phyloP scores from a whole-genome alignment of 2,113 vertebrate species.

The Australoheros scitulus region DNA sequence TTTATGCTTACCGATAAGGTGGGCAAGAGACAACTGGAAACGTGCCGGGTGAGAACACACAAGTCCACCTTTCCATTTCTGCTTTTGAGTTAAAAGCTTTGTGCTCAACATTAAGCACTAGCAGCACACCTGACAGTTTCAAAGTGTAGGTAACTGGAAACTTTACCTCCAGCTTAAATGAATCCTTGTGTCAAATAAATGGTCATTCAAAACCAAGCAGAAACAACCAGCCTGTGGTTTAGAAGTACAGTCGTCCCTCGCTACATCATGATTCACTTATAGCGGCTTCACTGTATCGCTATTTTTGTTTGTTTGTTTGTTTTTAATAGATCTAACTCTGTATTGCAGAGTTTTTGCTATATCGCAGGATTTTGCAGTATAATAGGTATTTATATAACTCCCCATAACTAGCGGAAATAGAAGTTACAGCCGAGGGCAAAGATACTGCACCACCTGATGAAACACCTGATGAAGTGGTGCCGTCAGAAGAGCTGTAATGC shows the following conservation, averaged over 20 bases:
- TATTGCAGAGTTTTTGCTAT: too few species aligned
- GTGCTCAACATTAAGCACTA: neutral
- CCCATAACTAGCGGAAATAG: too few species aligned
- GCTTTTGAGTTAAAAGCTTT: neutral
- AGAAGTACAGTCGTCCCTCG: neutral
- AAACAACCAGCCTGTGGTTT: neutral
- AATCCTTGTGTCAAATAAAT: neutral
- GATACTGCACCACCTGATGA: too few species aligned
- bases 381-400: too few species aligned
- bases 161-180: neutral
- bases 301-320: too few species aligned
- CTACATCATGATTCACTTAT: too few species aligned
- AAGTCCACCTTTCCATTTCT: neutral
- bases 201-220: neutral
- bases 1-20: conserved; percentile 53
- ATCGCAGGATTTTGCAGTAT: too few species aligned
- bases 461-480: too few species aligned
- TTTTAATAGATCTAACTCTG: too few species aligned
- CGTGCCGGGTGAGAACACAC: conserved; percentile 65
- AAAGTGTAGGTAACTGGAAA: neutral
- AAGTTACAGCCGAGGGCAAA: too few species aligned
- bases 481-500: too few species aligned
- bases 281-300: too few species aligned
- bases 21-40: conserved; percentile 54
- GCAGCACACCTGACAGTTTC: neutral